These are phyloP conservation scores for Xiphophorus couchianus DNA, from an alignment of 2,113 vertebrate genomes.

Conservation along the genomic window DNA sequence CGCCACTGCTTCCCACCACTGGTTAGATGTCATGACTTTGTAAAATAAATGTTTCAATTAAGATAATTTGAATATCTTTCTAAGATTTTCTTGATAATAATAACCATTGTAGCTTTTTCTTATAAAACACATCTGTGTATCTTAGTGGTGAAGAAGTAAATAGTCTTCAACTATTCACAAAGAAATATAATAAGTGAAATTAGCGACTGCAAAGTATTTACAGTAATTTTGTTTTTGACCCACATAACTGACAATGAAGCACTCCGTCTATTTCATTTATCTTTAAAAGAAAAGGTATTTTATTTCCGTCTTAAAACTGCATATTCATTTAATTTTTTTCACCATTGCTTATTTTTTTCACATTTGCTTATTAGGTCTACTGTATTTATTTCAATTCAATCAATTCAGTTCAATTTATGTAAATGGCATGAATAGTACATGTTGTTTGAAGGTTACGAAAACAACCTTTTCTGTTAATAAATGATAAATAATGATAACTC, in stretches of 20 bases:
- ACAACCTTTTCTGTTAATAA: background rate
- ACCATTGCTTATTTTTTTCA: background rate
- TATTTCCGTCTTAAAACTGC: background rate
- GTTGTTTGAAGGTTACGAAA: background rate
- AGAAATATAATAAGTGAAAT: background rate
- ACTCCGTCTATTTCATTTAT: background rate
- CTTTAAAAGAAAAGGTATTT: background rate
- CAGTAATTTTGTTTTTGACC: background rate
- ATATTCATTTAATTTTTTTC: too few relatives aligned
- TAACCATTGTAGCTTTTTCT: too few relatives aligned
- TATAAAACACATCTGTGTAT: background rate
- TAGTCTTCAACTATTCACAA: background rate
- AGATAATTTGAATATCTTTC: background rate
- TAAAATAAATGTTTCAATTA: background rate
- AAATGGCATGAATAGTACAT: too few relatives aligned
- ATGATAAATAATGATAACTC: too few relatives aligned
- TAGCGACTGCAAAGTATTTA: background rate
- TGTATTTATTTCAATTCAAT: too few relatives aligned
- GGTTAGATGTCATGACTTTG: constrained; percentile 1
- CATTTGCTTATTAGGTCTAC: background rate
- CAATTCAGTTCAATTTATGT: too few relatives aligned
- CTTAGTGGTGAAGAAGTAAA: background rate
- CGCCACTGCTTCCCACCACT: too few relatives aligned
- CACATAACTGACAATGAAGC: background rate
- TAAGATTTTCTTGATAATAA: background rate